Conservation (phyloP, 2,113 vertebrate species). For the Ictalurus furcatus region DNA sequence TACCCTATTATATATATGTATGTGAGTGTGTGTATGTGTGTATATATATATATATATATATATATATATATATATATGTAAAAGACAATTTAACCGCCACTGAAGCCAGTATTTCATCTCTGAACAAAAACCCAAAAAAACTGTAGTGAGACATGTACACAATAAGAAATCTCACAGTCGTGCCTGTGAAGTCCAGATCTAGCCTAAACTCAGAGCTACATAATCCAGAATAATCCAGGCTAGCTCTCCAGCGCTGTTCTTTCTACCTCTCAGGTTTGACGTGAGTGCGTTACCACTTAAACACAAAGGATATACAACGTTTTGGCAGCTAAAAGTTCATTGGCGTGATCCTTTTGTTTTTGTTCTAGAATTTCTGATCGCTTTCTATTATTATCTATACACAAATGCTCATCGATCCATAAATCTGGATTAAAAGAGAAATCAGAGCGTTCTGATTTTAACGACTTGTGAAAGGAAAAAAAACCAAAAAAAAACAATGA, state of each 20-base stretch:
- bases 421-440: not conserved
- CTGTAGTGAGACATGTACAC: not conserved
- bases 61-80: not conserved
- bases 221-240: not conserved
- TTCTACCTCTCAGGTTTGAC: not conserved
- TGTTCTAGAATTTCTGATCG: not conserved
- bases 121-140: too few relatives aligned
- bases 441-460: not conserved
- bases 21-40: too few relatives aligned
- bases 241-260: not conserved
- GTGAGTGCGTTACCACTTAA: not conserved
- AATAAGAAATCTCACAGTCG: not conserved
- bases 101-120: not conserved
- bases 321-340: conserved; percentile 3
- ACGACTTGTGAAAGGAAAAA: not conserved
- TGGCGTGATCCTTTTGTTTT: not conserved
- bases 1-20: not conserved
- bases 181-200: not conserved
- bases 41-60: not conserved
- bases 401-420: not conserved
- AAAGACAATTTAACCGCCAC: not conserved
- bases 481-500: not conserved
- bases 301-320: not conserved
- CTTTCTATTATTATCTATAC: not conserved
- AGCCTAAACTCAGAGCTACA: not conserved